Percentiles rank a stretch among this genome's conserved stretches.
phyloP scores from a whole-genome alignment of 2,888 invertebrate genomes.

The Phania funesta region DNA sequence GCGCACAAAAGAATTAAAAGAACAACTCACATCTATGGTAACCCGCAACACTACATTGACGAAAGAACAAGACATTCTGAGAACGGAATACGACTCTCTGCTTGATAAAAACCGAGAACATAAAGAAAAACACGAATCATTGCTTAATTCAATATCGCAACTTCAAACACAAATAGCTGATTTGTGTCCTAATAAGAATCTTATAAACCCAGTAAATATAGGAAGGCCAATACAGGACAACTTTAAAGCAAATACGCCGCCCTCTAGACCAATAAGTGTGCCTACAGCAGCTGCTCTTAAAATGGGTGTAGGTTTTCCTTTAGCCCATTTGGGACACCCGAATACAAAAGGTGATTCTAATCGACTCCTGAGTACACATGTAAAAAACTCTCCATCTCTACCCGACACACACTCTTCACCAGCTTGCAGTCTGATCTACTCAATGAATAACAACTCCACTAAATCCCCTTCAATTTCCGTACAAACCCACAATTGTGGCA shows the following conservation, averaged over 20 bases:
- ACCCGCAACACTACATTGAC: constrained; percentile 87
- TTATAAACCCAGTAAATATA: constrained; percentile 83
- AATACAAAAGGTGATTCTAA: constrained; percentile 85
- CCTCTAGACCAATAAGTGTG: constrained; percentile 85
- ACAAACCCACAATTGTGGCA: constrained; percentile 88
- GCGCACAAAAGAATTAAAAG: constrained; percentile 88
- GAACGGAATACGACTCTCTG: constrained; percentile 89
- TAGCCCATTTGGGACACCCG: constrained; percentile 84
- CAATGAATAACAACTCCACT: constrained; percentile 70
- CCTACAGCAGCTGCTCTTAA: constrained; percentile 92
- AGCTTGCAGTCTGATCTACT: constrained; percentile 21
- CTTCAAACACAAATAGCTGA: constrained; percentile 83
- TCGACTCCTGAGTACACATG: constrained; percentile 81
- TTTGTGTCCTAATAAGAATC: constrained; percentile 83
- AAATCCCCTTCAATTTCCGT: constrained; percentile 72
- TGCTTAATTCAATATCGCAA: constrained; percentile 73
- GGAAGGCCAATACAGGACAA: constrained; percentile 79
- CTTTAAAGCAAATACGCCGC: constrained; percentile 74
- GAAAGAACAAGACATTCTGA: constrained; percentile 88
- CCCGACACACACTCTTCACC: constrained; percentile 45
- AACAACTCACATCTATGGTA: constrained; percentile 87
- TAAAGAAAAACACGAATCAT: constrained; percentile 81
- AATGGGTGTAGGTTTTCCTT: constrained; percentile 92
- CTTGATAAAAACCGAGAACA: constrained; percentile 85
- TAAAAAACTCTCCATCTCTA: constrained; percentile 78